Evolutionary conservation across 1,140 invertebrate species (phyloP), one percentile per base, ranked within the genome.

Genomic region (Bombus turneri): DNA sequence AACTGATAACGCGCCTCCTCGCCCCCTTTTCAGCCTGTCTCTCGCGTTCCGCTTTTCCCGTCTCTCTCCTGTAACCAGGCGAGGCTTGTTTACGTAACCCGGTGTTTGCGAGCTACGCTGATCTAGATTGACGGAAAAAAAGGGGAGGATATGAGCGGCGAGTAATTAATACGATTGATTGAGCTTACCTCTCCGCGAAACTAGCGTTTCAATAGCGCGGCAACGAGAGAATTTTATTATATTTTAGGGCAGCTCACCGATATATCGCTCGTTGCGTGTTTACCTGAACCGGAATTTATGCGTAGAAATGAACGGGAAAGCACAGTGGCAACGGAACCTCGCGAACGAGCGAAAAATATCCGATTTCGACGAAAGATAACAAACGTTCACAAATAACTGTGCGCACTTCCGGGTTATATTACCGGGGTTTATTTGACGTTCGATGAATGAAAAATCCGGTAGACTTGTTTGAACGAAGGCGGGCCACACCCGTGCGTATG

Each of bases 161-260:
- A 62, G 77, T 74, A 85, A 85, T 85, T 85, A 85, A 81, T 85
- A 74, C 79, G 79, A 85, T 85, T 75, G 78, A 81, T 85, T 34
- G 78, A 74, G 71, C 43, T 68, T 53, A 68, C 62, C 66, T 47
- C 34, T 25, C 53, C 53, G 57, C 43, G 34, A 68, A 68, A 57
- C 71, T 81, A 73, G 10, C 57, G 41, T 73, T 74, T 41, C 78
- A 34, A 25, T 28, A 10, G 22, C 15, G 31, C 22, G 15, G 31
- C 28, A 25, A 13, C 71, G 25, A 9, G 13, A 34, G 22, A 22
- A 47, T 79, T 78, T 84, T 84, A 84, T 79, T 84, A 84, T 72
- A 85, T 85, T 85, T 85, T 34, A 62, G 10, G 15, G 15, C 47
- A 18, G 22, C 18, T 66, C 28, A 53, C n/a, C 64, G 64, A 18